These are phyloP conservation scores for Salpingus planirostris DNA, from an alignment of 2,888 invertebrate genomes.

Conservation along the genomic window DNA sequence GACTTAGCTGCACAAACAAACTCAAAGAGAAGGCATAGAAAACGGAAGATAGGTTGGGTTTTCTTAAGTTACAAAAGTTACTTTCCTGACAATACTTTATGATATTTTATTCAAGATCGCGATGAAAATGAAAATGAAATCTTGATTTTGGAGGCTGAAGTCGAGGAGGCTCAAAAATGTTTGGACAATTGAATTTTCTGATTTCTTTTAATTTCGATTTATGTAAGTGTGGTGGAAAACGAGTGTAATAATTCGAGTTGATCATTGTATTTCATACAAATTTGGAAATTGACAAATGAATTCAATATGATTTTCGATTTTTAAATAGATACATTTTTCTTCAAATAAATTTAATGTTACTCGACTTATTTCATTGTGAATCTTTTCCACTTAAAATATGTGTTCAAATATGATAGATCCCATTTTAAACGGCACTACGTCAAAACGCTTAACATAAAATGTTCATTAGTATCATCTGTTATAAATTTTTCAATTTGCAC, in stretches of 20 bases:
- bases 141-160: no score
- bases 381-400: not conserved
- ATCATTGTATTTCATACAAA: not conserved
- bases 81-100: no score
- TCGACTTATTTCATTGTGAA: not conserved
- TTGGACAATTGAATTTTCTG: not conserved
- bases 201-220: not conserved
- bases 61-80: no score
- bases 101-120: not conserved
- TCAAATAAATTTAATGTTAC: not conserved
- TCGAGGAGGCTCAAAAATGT: no score
- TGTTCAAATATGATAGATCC: not conserved
- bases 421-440: not conserved
- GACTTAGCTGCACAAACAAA: not conserved
- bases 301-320: not conserved
- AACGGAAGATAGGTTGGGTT: no score
- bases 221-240: no score
- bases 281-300: constrained; percentile 1
- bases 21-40: no score
- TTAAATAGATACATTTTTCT: not conserved
- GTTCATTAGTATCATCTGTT: not conserved
- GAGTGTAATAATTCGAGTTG: no score
- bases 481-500: not conserved
- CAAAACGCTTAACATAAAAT: not conserved
- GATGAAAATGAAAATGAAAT: no score